Evolutionary conservation across 2,888 invertebrate genomes (phyloP), one percentile per base, ranked within the genome.

Genomic region (Scrobipalpa costella): DNA sequence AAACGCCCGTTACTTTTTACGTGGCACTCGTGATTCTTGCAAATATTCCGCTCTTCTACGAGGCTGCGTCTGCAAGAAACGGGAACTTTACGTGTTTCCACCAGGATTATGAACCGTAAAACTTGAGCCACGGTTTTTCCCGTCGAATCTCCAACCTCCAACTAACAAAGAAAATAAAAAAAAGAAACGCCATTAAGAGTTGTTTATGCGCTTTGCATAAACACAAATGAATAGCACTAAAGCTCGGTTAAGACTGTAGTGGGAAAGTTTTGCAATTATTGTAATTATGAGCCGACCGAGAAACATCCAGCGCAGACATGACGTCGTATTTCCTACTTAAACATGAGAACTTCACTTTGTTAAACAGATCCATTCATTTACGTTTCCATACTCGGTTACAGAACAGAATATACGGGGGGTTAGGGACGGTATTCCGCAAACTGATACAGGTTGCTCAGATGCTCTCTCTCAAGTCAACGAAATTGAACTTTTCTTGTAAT

Each of bases 261-360:
- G 82, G 71, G 77, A 83, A 89, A 90, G 80, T 91, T 90, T 87
- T 77, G 88, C 85, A 88, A 89, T 90, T 88, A 90, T 86, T 85
- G 83, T 86, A 86, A 89, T 88, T 88, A 88, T 80, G 84, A 84
- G 79, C 75, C 79, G 83, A 85, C 83, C 79, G 82, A 84, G 83
- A 80, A 82, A 80, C 85, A 83, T 83, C 81, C 79, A 80, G 78
- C 71, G 82, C 76, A 82, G 79, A 79, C 79, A 74, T 71, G 70
- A 73, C 76, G 78, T 86, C 84, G 88, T 90, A 90, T 88, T 90
- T 88, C 79, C 86, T 85, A 86, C 83, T 90, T 89, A 88, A 86
- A 86, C 79, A 83, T 76, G 71, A 78, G 64, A 79, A 85, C 84
- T 84, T 86, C 79, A 80, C 84, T 80, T 79, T 80, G 81, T 82